Base-by-base conservation (phyloP, 2,113 vertebrate genomes). In the Empidonax traillii region DNA sequence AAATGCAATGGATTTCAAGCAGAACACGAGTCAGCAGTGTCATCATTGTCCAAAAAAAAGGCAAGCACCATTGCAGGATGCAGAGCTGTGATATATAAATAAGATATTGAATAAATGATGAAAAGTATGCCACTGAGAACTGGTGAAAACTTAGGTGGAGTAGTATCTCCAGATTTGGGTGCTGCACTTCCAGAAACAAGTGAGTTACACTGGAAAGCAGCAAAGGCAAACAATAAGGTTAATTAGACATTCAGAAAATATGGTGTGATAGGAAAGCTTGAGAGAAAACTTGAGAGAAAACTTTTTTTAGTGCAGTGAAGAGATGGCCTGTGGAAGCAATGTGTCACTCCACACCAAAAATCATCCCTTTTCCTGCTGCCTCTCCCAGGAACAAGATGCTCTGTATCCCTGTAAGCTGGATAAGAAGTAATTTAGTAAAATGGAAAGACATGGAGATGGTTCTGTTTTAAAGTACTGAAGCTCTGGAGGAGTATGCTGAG, bases 241-340 rank as follows among this genome's bases (percentile, higher is more conserved):
- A 78, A 22, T n/a, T 25, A 58, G 25, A 81, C 37, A 58, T 58
- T 56, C 66, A 71, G 56, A 85, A 89, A 80, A 71, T 10, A 8
- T 21, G 25, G 6, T 35, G 2, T 55, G 31, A n/a, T 35, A 62
- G 44, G 33, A 68, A 85, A 87, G 21, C n/a, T 75, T 85, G 30
- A 87, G 51, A 71, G 37, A 81, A 94, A 89, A 30, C n/a, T 75
- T 85, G 28, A 87, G 51, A 66, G 41, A 81, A 94, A 89, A 30
- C 5, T 74, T 46, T 28, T 75, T 63, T 79, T 63, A 72, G 24
- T 79, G 23, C 35, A 63, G 35, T 0, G 2, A 41, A 75, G 59
- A 73, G n/a, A 28, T 14, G 14, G 19, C 8, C 35, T 72, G 22
- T 59, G 44, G 52, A 87, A 68, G 21, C 13, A 15, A 28, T 12